Conservation (phyloP, 2,113 vertebrate species). For the Bagarius yarrelli region DNA sequence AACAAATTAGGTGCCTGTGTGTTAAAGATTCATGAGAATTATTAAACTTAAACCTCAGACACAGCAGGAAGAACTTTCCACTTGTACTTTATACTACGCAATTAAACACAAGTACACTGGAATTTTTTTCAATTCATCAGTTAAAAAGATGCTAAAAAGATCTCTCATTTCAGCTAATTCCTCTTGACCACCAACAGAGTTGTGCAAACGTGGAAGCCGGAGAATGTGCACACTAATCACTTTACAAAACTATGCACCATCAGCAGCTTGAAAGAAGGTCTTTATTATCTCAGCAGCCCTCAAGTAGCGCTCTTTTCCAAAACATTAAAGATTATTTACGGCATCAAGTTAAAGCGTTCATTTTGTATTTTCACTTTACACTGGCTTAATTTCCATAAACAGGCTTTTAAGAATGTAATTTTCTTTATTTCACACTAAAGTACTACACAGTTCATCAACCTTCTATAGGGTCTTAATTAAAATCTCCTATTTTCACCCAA, state of each 20-base stretch:
- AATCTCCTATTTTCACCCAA: slow-evolving; percentile 28
- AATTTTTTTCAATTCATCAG: background rate
- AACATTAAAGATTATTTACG: slow-evolving; percentile 35
- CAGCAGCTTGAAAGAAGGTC: slow-evolving; percentile 30
- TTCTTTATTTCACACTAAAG: slow-evolving; percentile 24
- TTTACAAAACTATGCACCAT: slow-evolving; percentile 25
- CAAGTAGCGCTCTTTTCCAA: too few species aligned
- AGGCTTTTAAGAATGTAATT: slow-evolving; percentile 8
- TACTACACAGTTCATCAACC: background rate
- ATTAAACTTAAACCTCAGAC: background rate
- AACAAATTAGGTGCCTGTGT: background rate
- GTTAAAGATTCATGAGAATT: background rate
- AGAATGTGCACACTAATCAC: slow-evolving; percentile 33
- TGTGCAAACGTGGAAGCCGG: background rate
- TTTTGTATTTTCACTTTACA: background rate
- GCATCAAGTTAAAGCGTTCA: slow-evolving; percentile 21
- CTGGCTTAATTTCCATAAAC: slow-evolving; percentile 31
- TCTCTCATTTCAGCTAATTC: background rate
- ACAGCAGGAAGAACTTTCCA: background rate
- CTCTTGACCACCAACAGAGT: slow-evolving; percentile 20
- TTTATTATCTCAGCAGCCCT: too few species aligned
- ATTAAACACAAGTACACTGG: background rate
- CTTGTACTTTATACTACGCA: background rate
- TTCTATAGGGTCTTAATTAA: slow-evolving; percentile 32
- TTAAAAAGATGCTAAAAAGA: background rate